phyloP scores from a whole-genome alignment of 2,888 invertebrate species.

The Xylophagus ater region DNA sequence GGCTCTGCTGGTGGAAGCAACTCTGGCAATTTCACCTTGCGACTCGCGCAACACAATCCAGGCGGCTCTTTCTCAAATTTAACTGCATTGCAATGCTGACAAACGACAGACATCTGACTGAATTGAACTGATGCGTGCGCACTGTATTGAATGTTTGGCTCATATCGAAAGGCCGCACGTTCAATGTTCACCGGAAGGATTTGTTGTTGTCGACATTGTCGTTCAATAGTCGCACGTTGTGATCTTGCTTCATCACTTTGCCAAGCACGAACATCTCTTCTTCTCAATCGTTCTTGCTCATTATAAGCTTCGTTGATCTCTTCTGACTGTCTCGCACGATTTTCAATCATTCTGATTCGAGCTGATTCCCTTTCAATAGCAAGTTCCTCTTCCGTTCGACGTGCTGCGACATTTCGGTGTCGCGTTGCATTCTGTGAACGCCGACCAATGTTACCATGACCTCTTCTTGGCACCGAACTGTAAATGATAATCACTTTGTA shows the following conservation, averaged over 20 bases:
- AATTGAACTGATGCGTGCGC: background rate
- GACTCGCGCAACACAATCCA: slow-evolving; percentile 34
- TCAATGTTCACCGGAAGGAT: no score
- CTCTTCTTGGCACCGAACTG: no score
- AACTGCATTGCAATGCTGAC: slow-evolving; percentile 28
- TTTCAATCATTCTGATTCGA: background rate
- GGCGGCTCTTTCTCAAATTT: slow-evolving; percentile 30
- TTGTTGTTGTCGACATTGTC: no score
- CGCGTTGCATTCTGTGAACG: slow-evolving; percentile 9
- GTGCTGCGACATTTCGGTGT: slow-evolving; percentile 9
- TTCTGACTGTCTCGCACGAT: slow-evolving; percentile 9
- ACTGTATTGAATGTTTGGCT: background rate
- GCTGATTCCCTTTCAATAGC: background rate
- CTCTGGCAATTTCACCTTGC: slow-evolving; percentile 32
- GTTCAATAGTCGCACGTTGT: no score
- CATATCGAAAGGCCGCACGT: background rate
- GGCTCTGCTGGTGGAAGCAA: slow-evolving; percentile 31
- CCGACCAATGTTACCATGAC: slow-evolving; percentile 5
- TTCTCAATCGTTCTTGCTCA: background rate
- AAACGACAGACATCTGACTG: no score
- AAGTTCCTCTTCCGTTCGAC: slow-evolving; percentile 8
- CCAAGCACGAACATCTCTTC: background rate
- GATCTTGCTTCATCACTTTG: background rate
- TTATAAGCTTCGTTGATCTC: slow-evolving; percentile 11
- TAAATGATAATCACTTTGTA: slow-evolving; percentile 6